Conservation (phyloP, 2,888 invertebrate species). For the Macrosiphum euphorbiae region DNA sequence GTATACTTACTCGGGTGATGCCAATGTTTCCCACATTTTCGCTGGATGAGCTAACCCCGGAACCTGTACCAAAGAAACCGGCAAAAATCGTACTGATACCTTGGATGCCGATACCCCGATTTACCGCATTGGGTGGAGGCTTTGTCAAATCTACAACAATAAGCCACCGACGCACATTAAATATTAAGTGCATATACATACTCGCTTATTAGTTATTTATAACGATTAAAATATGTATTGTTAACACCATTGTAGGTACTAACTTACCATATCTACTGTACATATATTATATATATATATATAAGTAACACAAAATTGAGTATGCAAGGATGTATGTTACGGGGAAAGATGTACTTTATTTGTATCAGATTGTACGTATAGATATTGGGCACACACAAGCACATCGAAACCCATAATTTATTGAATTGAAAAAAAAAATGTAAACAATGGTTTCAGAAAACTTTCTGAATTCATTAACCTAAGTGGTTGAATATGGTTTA, state of each 20-base stretch:
- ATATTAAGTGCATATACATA: background rate
- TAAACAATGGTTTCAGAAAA: background rate
- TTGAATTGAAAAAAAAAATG: background rate
- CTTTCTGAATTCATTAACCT: background rate
- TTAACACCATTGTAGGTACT: background rate
- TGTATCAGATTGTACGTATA: background rate
- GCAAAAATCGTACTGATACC: conserved; percentile 58
- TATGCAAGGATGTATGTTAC: background rate
- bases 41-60: conserved; percentile 30
- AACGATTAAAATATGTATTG: background rate
- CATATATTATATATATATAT: background rate
- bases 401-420: background rate
- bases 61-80: conserved; percentile 45
- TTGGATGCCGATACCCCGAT: conserved; percentile 60
- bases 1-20: conserved; percentile 55
- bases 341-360: background rate
- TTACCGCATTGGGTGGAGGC: conserved; percentile 43
- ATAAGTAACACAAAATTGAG: background rate
- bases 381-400: background rate
- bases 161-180: background rate
- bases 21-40: conserved; percentile 65
- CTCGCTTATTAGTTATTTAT: background rate
- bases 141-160: conserved; percentile 15
- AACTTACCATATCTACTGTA: background rate
- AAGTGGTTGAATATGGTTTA: background rate